These are phyloP conservation scores for Atherinosoma microstoma DNA, from an alignment of 2,797 vertebrate genomes.

Conservation along the genomic window DNA sequence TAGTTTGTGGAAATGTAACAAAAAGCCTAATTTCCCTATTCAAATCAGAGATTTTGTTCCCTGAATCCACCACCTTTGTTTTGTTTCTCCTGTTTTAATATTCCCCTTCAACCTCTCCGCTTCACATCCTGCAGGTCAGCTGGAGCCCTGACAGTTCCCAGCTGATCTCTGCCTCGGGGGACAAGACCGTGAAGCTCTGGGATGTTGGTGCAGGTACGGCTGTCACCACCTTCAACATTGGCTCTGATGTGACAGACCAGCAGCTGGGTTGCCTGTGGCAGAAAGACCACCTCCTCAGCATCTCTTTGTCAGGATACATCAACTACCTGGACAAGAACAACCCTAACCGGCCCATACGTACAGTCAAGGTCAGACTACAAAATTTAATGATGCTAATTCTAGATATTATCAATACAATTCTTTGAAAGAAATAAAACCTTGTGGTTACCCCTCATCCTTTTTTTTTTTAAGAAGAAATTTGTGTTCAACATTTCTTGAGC, in stretches of 20 bases:
- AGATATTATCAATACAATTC: not conserved
- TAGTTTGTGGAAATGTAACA: not conserved
- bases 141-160: slow-evolving; percentile 94
- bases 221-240: slow-evolving; percentile 92
- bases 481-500: not conserved
- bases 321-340: slow-evolving; percentile 98
- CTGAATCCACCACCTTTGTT: not conserved
- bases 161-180: slow-evolving; percentile 95
- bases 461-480: not conserved
- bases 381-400: not conserved
- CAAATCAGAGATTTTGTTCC: slow-evolving; percentile 17
- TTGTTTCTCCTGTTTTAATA: not conserved
- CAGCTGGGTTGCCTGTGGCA: slow-evolving; percentile 99
- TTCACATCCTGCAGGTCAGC: slow-evolving; percentile 69
- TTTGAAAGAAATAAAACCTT: not conserved
- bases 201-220: slow-evolving; percentile 87
- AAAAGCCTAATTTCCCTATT: slow-evolving; percentile 27
- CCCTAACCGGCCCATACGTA: slow-evolving; percentile 89
- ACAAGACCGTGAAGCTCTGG: slow-evolving; percentile 97
- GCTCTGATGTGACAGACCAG: slow-evolving; percentile 90
- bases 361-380: slow-evolving; percentile 88
- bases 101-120: not conserved
- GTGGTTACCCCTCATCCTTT: not conserved
- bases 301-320: slow-evolving; percentile 95
- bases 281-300: slow-evolving; percentile 90